A percentile compares a stretch with the other conserved stretches of the same genome.
Conservation (phyloP, 2,888 invertebrate species). For the Ornithoptera alexandrae region DNA sequence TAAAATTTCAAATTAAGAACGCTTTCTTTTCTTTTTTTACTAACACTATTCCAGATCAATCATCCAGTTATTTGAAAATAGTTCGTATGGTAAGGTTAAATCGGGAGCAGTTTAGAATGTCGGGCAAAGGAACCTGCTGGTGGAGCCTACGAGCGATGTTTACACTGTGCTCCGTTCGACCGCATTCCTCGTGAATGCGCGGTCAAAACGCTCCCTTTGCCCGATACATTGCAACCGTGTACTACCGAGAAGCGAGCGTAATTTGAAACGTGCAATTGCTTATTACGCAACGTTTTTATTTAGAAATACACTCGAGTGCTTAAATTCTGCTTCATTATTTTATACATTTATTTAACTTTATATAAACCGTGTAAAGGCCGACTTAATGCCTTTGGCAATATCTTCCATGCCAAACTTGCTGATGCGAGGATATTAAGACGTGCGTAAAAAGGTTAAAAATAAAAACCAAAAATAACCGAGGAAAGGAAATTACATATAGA, state of each 20-base stretch:
- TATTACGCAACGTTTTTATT: conserved; percentile 8
- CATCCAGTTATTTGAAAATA: neutral
- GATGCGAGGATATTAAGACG: no score
- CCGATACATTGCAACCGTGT: conserved; percentile 23
- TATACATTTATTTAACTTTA: no score
- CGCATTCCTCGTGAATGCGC: conserved; percentile 25
- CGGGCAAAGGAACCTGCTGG: conserved; percentile 13
- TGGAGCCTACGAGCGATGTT: conserved; percentile 16
- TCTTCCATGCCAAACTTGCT: no score
- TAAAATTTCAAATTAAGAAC: no score
- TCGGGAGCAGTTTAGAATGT: conserved; percentile 12
- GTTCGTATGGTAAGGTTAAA: neutral
- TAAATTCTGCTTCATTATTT: neutral
- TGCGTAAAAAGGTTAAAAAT: no score
- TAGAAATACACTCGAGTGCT: neutral
- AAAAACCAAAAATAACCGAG: no score
- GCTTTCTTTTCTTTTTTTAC: neutral
- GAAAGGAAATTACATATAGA: no score
- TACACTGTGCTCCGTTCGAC: conserved; percentile 20
- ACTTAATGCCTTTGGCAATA: no score
- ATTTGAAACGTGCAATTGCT: conserved; percentile 25
- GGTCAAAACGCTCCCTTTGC: conserved; percentile 25
- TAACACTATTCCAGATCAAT: neutral
- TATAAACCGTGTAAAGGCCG: no score
- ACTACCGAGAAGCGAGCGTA: conserved; percentile 17